Evolutionary conservation across 2,888 invertebrate species (phyloP), one percentile per base, ranked within the genome.

Genomic region (Acanthacorydalis orientalis): DNA sequence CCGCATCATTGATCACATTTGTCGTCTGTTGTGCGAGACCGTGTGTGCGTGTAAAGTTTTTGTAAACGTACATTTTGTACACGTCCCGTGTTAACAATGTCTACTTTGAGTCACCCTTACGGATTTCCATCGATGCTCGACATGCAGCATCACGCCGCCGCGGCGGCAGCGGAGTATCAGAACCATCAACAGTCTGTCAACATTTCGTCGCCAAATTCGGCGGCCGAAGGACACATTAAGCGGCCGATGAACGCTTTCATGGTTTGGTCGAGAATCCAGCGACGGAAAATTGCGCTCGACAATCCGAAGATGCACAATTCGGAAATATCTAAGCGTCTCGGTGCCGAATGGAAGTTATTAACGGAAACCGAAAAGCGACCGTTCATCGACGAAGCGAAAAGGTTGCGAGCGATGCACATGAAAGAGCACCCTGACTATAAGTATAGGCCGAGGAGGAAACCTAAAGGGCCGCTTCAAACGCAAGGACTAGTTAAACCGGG

Each of bases 201-300:
- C 7, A 9, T 12, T 37, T 37, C 43, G 10, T 12, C 69, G 68
- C 53, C 59, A 69, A 55, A 68, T 69, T 70, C 71, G 4, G 70
- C 71, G 44, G 68, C 68, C 37, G 83, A 84, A 57, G 80, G 78
- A 9, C 90, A 92, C 67, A 91, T 96, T 60, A 96, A 95, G 66
- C 73, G 95, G 15, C 95, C 95, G 2, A 95, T 96, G 95, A 95
- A 95, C 69, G 93, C 95, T 0, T 95, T 95, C 68, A 95, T 95
- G 92, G 93, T 89, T 32, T 93, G 93, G 93, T 91, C 92, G 6
- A 70, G 92, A 39, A 82, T 90, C 38, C 91, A 93, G 64, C 72
- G 93, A 12, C 76, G 90, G 47, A 89, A 91, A 67, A 93, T 95
- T 59, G 90, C 93, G 1, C 78, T 87, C 66, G 91, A 93, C 57